Percentiles rank a stretch among this genome's conserved stretches.
Conservation (phyloP, 2,888 invertebrate species). For the Synanthedon andrenaeformis region DNA sequence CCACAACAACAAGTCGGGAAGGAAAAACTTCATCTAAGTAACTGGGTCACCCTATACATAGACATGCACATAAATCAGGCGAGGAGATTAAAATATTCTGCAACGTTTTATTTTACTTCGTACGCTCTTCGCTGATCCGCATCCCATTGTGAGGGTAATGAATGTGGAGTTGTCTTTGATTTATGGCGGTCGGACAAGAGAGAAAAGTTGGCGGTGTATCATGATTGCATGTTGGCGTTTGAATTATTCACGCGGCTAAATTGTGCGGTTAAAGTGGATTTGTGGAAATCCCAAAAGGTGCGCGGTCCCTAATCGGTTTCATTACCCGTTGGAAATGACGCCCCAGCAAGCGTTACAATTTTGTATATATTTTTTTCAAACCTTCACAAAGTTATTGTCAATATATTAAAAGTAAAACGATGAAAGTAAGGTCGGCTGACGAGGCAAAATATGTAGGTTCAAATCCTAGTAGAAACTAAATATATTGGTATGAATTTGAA, state of each 20-base stretch:
- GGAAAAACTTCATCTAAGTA: slow-evolving; percentile 16
- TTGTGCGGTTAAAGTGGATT: slow-evolving; percentile 13
- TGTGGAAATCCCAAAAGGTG: slow-evolving; percentile 14
- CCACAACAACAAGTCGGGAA: slow-evolving; percentile 4
- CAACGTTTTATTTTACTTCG: neutral
- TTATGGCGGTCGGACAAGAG: neutral
- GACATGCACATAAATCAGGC: neutral
- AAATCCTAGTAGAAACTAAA: too few species aligned
- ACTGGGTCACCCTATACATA: slow-evolving; percentile 19
- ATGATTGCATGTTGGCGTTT: neutral
- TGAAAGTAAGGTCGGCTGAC: too few species aligned
- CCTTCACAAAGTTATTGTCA: slow-evolving; percentile 2
- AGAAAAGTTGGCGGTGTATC: neutral
- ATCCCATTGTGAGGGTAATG: neutral
- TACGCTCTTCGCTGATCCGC: neutral
- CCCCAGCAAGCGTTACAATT: slow-evolving; percentile 4
- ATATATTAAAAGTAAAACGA: too few species aligned
- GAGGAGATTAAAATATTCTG: neutral
- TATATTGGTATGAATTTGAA: too few species aligned
- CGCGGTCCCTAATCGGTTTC: slow-evolving; percentile 13
- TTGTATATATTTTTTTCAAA: slow-evolving; percentile 6
- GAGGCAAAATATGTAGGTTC: too few species aligned
- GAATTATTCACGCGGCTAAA: slow-evolving; percentile 13
- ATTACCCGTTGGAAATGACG: slow-evolving; percentile 14
- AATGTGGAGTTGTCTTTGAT: neutral